Evolutionary conservation across 2,113 vertebrate species (phyloP).

Genomic region (Oriolus oriolus): DNA sequence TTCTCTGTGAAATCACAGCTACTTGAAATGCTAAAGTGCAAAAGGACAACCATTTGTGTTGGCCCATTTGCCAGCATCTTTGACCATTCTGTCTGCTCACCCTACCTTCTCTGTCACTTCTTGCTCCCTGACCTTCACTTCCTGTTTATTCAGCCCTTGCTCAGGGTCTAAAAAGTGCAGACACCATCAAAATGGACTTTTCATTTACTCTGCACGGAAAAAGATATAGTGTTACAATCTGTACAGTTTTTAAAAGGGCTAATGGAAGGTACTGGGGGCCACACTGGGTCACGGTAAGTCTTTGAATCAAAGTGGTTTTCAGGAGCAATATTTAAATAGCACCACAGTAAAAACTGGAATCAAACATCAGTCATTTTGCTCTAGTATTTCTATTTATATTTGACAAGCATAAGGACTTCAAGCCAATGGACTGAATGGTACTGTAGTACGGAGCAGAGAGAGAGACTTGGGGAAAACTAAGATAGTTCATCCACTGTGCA

Average conservation of each 20-base stretch:
- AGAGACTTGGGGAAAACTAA: not conserved
- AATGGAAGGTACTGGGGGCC: not conserved
- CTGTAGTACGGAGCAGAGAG: not conserved
- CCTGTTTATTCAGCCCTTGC: slow-evolving; percentile 11
- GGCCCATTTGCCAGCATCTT: not conserved
- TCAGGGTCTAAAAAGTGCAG: slow-evolving; percentile 12
- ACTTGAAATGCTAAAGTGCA: not conserved
- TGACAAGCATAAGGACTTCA: not conserved
- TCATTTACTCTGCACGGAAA: not conserved
- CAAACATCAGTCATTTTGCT: not conserved
- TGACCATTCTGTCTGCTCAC: not conserved
- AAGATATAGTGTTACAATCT: not conserved
- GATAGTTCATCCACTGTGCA: not conserved
- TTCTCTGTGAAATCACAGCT: not conserved
- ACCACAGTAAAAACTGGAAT: not conserved
- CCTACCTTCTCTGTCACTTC: not conserved
- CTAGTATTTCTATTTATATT: not conserved
- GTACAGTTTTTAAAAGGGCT: not conserved
- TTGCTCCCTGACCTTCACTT: not conserved
- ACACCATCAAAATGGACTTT: not conserved
- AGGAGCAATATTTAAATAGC: not conserved
- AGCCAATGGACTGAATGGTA: not conserved
- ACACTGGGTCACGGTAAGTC: not conserved
- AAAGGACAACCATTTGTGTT: not conserved
- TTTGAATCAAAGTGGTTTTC: not conserved